Base-by-base conservation (phyloP, 2,113 vertebrate species). In the Gila orcuttii region DNA sequence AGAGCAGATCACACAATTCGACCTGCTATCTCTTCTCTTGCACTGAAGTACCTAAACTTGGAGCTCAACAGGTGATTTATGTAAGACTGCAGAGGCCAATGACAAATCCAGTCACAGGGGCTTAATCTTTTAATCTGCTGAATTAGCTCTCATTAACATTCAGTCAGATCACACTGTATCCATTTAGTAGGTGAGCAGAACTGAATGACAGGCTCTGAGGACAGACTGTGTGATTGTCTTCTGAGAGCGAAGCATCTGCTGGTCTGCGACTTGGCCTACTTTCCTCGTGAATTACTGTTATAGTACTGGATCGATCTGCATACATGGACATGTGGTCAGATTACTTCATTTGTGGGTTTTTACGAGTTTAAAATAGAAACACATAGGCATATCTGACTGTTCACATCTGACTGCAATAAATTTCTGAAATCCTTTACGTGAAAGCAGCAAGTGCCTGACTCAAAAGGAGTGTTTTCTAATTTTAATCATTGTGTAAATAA, bases 191-290 rank as follows among this genome's bases (percentile, higher is more conserved):
- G 59, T 47, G 57, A 66, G 42, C 15, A 75, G 39, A 79, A 57
- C 19, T 42, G 52, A 84, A 84, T 82, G 78, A 47, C 42, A 75
- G 78, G 60, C 64, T 73, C 71, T n/a, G 36, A 5, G 25, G 81
- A 57, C 62, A 52, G 21, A 19, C 33, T 15, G 21, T 73, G 82
- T 85, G 50, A 87, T 39, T 86, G 42, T 55, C 17, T 86, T 64
- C 64, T 81, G 59, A 45, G 10, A 42, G 36, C n/a, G 2, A 69
- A 85, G 83, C 74, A 87, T 87, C 83, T 85, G 83, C 59, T 84
- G 42, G 19, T 79, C 21, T 60, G 33, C 47, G 28, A 60, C 57
- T 86, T 77, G 85, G 68, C 85, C 85, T 89, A 86, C 85, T 77
- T 89, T 77, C 36, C 23, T 31, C 3, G 9, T 39, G 45, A 78